Evolutionary conservation across 2,797 vertebrate species (phyloP), one percentile per base, ranked within the genome.

Genomic region (Steatocranus sp.): DNA sequence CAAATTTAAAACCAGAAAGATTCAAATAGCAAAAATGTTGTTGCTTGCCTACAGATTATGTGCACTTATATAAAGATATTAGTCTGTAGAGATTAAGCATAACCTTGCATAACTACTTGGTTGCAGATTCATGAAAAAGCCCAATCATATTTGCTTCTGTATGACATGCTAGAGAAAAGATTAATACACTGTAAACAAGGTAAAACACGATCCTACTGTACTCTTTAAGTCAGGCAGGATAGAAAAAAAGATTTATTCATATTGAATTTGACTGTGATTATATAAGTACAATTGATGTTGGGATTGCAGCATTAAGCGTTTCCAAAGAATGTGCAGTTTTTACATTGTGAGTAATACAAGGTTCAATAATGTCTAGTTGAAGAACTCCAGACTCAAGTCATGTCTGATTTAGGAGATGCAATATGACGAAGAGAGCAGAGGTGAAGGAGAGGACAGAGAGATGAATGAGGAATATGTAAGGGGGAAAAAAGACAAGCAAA

Each of bases 401-500:
- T 75, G 66, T 83, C 76, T 92, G 85, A 89, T 89, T 92, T 85
- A 89, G 63, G 85, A 86, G 82, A 88, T 78, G 83, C 56, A 73
- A 49, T 23, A 51, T 68, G 77, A 87, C 6, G 11, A 81, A 83
- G 82, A 76, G 70, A 61, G 36, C 11, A 38, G 48, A 86, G 86
- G 77, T 86, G 81, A 91, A 51, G 58, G n/a, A 78, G 86, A 87
- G 86, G 88, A 34, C 83, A 91, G 63, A 82, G 66, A 58, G 77
- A 83, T 49, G 80, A 78, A 80, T 83, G 76, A 80, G 76, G 70
- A 75, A 73, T 61, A 83, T 38, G 50, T 6, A 23, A 61, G 58
- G 30, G 32, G 11, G 6, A 17, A 43, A 61, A 53, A 54, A 61
- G 18, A 20, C 18, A 36, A 61, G 0, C 1, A 36, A 27, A 77